Base-by-base conservation (phyloP, 2,797 vertebrate genomes). In the Poeciliopsis paucimaculata region DNA sequence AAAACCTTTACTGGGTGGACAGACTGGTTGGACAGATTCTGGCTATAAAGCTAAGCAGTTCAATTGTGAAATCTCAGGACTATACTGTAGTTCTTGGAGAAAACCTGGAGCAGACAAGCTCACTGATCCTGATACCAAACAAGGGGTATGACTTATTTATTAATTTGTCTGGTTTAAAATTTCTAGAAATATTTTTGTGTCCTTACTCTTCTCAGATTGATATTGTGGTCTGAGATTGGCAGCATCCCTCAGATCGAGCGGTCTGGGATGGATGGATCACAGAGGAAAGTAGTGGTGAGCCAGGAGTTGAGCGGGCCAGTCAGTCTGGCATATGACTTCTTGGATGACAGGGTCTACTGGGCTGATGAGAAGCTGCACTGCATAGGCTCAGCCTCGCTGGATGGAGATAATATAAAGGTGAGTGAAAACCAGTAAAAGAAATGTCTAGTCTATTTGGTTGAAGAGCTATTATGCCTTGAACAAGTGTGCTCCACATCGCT, bases 151-250 rank as follows among this genome's bases (percentile, higher is more conserved):
- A 18, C 15, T 34, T 28, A 31, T 15, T 62, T 18, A 11, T 36
- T 18, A 0, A 5, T 66, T 39, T 16, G 34, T 1, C 31, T 20
- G 15, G n/a, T 26, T 39, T 28, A 6, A 39, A 71, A 43, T 2
- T 45, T 13, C 41, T 12, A n/a, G 6, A 31, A 72, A 45, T 20
- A 10, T 68, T 31, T 60, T 57, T 28, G 55, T 60, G 28, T 39
- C 20, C 18, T 73, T 9, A 0, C 74, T 6, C 2, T 51, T 31
- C 15, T 73, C 79, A 99, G 98, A 83, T 71, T 97, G 88, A 97
- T 99, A 96, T 96, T 98, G 78, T 99, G 97, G 98, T 97, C 97
- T 0, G 97, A 97, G 92, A 96, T 97, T 10, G 97, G 97, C 80
- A 93, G 87, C 73, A 85, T 93, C 2, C 95, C 98, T 55, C 95